Conservation (phyloP, 2,888 invertebrate genomes). For the Prostheceraeus crozeri region DNA sequence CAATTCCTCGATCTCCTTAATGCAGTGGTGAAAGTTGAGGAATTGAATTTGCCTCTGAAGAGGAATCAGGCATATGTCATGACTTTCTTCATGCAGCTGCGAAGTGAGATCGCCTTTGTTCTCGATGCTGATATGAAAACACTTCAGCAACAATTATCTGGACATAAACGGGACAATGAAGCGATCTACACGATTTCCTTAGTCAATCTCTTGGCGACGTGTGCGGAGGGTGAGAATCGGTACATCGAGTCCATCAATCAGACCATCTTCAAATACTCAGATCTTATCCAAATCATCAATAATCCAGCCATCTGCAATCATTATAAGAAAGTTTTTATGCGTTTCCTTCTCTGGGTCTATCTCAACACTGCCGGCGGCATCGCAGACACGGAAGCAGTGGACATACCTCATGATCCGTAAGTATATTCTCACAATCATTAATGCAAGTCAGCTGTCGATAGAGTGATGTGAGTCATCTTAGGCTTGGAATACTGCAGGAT, state of each 20-base stretch:
- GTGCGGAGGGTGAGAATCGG: conserved; percentile 56
- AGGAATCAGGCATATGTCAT: no score
- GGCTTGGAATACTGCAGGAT: no score
- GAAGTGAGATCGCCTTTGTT: no score
- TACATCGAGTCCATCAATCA: conserved; percentile 56
- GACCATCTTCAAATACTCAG: conserved; percentile 53
- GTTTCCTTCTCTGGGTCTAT: conserved; percentile 54
- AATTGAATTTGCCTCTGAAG: no score
- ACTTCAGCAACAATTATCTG: no score
- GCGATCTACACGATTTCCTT: conserved; percentile 48
- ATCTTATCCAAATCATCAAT: conserved; percentile 50
- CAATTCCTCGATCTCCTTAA: no score
- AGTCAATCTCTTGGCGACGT: conserved; percentile 53
- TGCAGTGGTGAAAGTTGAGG: no score
- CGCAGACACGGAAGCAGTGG: conserved; percentile 53
- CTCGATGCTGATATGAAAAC: no score
- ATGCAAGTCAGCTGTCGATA: no score
- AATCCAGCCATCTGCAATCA: conserved; percentile 47
- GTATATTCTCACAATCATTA: conserved; percentile 38
- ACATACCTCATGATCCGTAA: conserved; percentile 51
- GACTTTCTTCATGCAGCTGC: no score
- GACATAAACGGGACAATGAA: no score
- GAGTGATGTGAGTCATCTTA: no score
- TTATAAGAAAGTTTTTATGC: conserved; percentile 50
- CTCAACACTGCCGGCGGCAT: conserved; percentile 53